A percentile compares a stretch with the other conserved stretches of the same genome.
These are phyloP conservation scores for Otolemur garnettii DNA, from an alignment of 2,113 vertebrate genomes.

Conservation along the genomic window DNA sequence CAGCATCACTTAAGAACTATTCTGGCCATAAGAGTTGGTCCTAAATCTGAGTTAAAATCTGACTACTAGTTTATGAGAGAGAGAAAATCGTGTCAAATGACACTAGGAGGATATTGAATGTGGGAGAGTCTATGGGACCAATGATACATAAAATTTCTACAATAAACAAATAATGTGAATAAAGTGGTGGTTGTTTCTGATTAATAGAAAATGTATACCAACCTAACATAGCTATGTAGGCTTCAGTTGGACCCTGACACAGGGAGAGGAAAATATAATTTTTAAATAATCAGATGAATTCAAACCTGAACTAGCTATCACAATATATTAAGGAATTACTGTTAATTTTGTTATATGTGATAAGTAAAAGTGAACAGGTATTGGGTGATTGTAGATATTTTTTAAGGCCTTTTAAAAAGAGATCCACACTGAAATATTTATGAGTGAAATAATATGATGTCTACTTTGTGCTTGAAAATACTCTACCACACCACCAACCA, in stretches of 20 bases:
- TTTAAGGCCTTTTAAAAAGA: constrained; percentile 19
- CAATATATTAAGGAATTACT: constrained; percentile 2
- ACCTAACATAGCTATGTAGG: neutral
- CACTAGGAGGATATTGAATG: neutral
- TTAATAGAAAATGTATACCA: constrained; percentile 1
- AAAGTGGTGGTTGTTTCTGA: neutral
- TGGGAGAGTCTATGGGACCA: neutral
- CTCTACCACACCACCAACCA: neutral
- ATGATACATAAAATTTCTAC: neutral
- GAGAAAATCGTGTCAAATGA: neutral
- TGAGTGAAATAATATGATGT: neutral
- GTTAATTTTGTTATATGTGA: neutral
- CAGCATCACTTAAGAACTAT: neutral
- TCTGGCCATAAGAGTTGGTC: neutral
- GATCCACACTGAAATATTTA: constrained; percentile 11
- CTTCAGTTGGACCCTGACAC: neutral
- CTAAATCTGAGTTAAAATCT: neutral
- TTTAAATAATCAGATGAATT: neutral
- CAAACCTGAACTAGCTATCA: neutral
- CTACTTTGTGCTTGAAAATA: constrained; percentile 11
- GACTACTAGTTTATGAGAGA: constrained; percentile 17
- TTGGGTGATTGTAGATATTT: neutral
- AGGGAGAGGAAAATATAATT: neutral
- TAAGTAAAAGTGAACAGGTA: constrained; percentile 24
- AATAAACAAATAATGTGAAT: neutral